Conservation (phyloP, 1,140 invertebrate species). For the Luehdorfia chinensis region DNA sequence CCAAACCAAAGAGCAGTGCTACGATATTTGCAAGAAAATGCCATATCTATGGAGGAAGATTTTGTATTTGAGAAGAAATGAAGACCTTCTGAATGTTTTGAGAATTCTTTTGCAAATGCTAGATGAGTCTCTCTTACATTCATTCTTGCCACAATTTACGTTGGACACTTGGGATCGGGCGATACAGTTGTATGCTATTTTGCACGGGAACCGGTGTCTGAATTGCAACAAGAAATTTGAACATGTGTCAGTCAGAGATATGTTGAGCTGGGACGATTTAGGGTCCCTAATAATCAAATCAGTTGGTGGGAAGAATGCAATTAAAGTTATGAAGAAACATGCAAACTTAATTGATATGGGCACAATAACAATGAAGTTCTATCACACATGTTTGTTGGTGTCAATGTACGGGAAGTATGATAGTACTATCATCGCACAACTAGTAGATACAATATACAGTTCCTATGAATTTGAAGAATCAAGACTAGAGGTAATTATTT, state of each 20-base stretch:
- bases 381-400: slow-evolving; percentile 62
- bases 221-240: slow-evolving; percentile 73
- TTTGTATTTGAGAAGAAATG: slow-evolving; percentile 65
- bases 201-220: slow-evolving; percentile 67
- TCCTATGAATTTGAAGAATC: slow-evolving; percentile 62
- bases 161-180: slow-evolving; percentile 67
- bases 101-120: slow-evolving; percentile 71
- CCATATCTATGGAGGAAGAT: slow-evolving; percentile 79
- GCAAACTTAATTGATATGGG: slow-evolving; percentile 55
- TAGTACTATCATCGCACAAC: slow-evolving; percentile 40
- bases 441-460: slow-evolving; percentile 67
- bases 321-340: slow-evolving; percentile 60
- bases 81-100: slow-evolving; percentile 68
- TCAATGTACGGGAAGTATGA: slow-evolving; percentile 68
- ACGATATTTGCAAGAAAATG: slow-evolving; percentile 78
- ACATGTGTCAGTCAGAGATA: slow-evolving; percentile 59
- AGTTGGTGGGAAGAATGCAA: slow-evolving; percentile 65
- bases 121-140: slow-evolving; percentile 67
- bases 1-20: slow-evolving; percentile 63
- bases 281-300: slow-evolving; percentile 70
- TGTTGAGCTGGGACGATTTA: slow-evolving; percentile 69
- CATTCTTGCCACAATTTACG: slow-evolving; percentile 70
- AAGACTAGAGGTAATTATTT: slow-evolving; percentile 52
- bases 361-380: slow-evolving; percentile 66
- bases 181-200: slow-evolving; percentile 60